phyloP scores from a whole-genome alignment of 1,140 invertebrate species.

The Halesus radiatus region DNA sequence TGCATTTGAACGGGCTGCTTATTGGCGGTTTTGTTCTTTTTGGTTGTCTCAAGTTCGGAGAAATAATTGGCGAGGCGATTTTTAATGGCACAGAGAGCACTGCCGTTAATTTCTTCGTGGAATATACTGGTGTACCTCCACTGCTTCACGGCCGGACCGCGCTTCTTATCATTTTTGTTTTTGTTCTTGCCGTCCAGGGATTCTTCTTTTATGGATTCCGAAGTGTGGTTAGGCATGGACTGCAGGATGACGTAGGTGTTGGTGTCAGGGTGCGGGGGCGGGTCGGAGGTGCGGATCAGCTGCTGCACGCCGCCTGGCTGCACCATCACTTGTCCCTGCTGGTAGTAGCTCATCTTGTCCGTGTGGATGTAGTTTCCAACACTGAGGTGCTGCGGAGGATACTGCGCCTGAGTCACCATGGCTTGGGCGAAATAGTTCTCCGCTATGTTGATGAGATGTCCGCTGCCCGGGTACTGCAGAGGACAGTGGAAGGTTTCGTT shows the following conservation, averaged over 20 bases:
- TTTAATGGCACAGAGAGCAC: conserved; percentile 67
- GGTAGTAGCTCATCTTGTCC: conserved; percentile 52
- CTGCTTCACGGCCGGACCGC: conserved; percentile 67
- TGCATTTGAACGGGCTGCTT: conserved; percentile 1
- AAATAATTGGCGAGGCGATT: conserved; percentile 69
- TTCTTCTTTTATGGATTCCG: conserved; percentile 10
- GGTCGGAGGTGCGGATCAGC: not conserved
- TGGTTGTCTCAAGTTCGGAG: conserved; percentile 67
- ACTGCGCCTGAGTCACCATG: conserved; percentile 44
- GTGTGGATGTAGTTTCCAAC: conserved; percentile 47
- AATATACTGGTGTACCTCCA: conserved; percentile 70
- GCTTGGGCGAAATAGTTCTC: conserved; percentile 65
- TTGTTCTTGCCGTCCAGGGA: conserved; percentile 1
- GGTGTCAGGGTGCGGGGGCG: conserved; percentile 25
- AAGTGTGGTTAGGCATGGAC: conserved; percentile 35
- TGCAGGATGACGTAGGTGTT: conserved; percentile 53
- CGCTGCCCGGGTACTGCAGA: conserved; percentile 66
- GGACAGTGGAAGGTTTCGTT: conserved; percentile 35
- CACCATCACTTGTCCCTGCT: conserved; percentile 48
- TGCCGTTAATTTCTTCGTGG: conserved; percentile 70
- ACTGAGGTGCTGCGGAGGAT: conserved; percentile 45
- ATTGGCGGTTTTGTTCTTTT: conserved; percentile 57
- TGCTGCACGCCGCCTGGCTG: conserved; percentile 42
- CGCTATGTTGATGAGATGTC: conserved; percentile 67
- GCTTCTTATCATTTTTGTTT: conserved; percentile 62